Evolutionary conservation across 64 coral and sea anemone genomes (phyloP).

Genomic region (Pocillopora verrucosa): DNA sequence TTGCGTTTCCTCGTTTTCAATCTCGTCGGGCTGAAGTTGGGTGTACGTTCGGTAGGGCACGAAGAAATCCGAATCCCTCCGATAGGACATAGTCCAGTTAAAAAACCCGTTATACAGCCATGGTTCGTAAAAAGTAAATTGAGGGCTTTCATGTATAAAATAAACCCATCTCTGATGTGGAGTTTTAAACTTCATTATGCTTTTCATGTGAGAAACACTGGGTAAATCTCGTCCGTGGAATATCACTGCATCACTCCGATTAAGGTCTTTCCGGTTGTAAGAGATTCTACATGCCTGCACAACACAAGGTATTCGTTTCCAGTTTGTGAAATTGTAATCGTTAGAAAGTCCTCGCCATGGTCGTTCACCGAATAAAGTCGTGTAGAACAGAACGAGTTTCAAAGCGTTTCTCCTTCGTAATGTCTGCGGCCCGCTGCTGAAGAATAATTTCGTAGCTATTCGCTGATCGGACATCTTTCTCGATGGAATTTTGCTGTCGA

Average conservation of each 20-base stretch:
- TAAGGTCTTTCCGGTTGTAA: conserved; percentile 14
- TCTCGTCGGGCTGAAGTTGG: background rate
- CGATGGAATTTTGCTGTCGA: background rate
- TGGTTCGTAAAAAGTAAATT: background rate
- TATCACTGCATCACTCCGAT: conserved; percentile 34
- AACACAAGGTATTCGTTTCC: background rate
- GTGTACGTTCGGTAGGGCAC: conserved; percentile 48
- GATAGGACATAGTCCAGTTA: conserved; percentile 67
- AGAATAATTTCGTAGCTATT: background rate
- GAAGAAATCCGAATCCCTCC: conserved; percentile 58
- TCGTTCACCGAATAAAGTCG: background rate
- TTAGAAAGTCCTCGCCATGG: background rate
- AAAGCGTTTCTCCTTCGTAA: background rate
- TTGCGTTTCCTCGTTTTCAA: background rate
- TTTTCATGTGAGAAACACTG: conserved; percentile 1
- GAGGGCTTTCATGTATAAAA: conserved; percentile 45
- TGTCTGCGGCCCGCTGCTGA: background rate
- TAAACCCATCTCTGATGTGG: conserved; percentile 66
- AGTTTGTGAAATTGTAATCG: background rate
- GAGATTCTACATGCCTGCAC: conserved; percentile 24
- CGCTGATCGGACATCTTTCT: background rate
- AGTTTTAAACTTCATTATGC: background rate
- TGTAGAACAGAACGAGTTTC: conserved; percentile 18
- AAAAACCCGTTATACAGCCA: conserved; percentile 24
- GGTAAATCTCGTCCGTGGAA: conserved; percentile 57